A percentile compares a stretch with the other conserved stretches of the same genome.
Conservation (phyloP, 1,140 invertebrate genomes). For the Dendrolimus kikuchii region DNA sequence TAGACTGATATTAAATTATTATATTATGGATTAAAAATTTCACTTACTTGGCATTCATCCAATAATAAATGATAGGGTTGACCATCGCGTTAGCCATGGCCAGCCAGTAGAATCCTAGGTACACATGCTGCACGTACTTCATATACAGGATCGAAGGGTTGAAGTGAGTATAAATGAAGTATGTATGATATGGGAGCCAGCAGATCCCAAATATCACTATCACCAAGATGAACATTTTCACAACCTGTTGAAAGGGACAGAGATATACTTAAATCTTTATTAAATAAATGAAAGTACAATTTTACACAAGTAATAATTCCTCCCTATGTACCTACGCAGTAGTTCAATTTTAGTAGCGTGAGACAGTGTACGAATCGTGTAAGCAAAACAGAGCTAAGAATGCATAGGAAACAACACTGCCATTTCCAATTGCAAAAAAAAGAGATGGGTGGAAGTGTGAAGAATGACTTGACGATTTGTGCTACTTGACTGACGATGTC, state of each 20-base stretch:
- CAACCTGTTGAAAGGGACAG: slow-evolving; percentile 75
- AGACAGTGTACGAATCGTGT: too few relatives aligned
- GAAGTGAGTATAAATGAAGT: slow-evolving; percentile 89
- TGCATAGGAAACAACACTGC: too few relatives aligned
- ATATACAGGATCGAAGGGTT: slow-evolving; percentile 80
- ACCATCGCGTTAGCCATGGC: slow-evolving; percentile 95
- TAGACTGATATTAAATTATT: too few relatives aligned
- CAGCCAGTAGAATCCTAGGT: slow-evolving; percentile 90
- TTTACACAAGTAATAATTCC: too few relatives aligned
- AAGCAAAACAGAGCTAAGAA: too few relatives aligned
- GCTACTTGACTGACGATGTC: too few relatives aligned
- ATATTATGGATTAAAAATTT: not conserved
- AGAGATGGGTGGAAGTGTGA: too few relatives aligned
- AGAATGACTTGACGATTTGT: too few relatives aligned
- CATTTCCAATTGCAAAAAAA: too few relatives aligned
- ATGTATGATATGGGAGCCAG: slow-evolving; percentile 92
- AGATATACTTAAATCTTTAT: not conserved
- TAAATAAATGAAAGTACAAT: too few relatives aligned
- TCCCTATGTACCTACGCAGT: too few relatives aligned
- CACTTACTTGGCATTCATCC: slow-evolving; percentile 85
- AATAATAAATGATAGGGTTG: slow-evolving; percentile 93
- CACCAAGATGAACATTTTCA: slow-evolving; percentile 88
- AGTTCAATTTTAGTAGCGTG: too few relatives aligned
- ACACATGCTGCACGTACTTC: slow-evolving; percentile 85
- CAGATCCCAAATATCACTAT: slow-evolving; percentile 89